Conservation (phyloP, 2,797 vertebrate species). For the Rhinophrynus dorsalis region DNA sequence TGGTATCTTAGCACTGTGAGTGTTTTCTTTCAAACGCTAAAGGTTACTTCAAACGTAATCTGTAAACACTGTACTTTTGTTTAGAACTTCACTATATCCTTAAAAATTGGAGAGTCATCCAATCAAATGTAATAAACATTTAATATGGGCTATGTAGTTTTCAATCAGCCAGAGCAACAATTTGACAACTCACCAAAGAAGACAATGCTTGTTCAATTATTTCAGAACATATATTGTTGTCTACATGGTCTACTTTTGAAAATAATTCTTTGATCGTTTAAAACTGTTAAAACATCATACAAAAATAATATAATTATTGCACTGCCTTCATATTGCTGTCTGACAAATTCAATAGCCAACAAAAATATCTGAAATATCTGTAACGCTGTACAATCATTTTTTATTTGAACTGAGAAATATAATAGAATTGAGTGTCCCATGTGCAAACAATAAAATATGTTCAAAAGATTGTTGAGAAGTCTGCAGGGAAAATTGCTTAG, state of each 20-base stretch:
- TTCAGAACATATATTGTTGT: slow-evolving; percentile 6
- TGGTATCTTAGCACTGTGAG: no score
- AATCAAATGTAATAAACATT: slow-evolving; percentile 16
- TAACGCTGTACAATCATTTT: slow-evolving; percentile 33
- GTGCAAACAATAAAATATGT: slow-evolving; percentile 23
- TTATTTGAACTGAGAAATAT: slow-evolving; percentile 33
- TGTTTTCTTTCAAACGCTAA: no score
- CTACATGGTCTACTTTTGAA: slow-evolving; percentile 2
- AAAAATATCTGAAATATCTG: slow-evolving; percentile 29
- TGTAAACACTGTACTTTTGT: slow-evolving; percentile 9
- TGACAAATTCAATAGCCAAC: slow-evolving; percentile 27
- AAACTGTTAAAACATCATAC: neutral
- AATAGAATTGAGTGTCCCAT: slow-evolving; percentile 29
- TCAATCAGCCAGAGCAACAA: slow-evolving; percentile 24
- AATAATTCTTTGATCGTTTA: slow-evolving; percentile 3
- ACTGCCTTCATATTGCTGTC: slow-evolving; percentile 2
- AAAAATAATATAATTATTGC: slow-evolving; percentile 31
- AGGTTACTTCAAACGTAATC: no score
- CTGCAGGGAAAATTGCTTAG: slow-evolving; percentile 36
- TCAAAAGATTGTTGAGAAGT: slow-evolving; percentile 5
- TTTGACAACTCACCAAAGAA: slow-evolving; percentile 17
- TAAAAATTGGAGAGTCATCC: slow-evolving; percentile 10
- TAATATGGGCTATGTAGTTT: neutral
- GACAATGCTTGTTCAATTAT: slow-evolving; percentile 25
- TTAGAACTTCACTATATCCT: neutral